Evolutionary conservation across 30 jellyfish, hydroid and myxozoan genomes (phyloP).

Genomic region (Morbakka virulenta): DNA sequence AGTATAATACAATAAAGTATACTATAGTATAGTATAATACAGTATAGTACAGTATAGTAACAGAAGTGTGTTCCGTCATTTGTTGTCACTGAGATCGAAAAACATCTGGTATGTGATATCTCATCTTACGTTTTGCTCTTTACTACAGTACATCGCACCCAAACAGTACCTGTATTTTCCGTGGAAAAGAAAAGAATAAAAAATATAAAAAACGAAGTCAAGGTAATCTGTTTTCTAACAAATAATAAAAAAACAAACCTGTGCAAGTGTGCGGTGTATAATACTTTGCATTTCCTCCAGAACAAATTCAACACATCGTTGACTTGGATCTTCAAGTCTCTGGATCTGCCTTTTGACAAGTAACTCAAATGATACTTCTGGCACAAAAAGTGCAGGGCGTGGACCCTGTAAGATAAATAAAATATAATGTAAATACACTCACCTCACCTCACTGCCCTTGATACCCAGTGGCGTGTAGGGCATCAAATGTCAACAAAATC

Average conservation of each 20-base stretch:
- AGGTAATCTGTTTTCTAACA: no score
- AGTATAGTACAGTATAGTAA: no score
- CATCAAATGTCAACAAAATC: not conserved
- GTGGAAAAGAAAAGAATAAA: not conserved
- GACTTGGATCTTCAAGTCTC: slow-evolving; percentile 89
- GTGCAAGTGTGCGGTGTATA: slow-evolving; percentile 82
- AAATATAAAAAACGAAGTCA: not conserved
- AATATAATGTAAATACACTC: not conserved
- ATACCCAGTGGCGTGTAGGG: no score
- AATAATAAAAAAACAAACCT: slow-evolving; percentile 43
- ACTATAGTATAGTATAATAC: no score
- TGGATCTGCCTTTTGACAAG: slow-evolving; percentile 85
- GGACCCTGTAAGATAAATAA: slow-evolving; percentile 64
- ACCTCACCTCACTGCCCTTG: no score
- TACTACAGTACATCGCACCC: no score
- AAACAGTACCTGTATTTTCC: not conserved
- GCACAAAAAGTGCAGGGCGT: slow-evolving; percentile 91
- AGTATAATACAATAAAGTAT: no score
- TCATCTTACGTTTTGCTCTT: no score
- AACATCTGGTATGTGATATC: no score
- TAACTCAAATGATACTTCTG: slow-evolving; percentile 91
- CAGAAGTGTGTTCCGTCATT: no score
- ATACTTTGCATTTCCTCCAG: slow-evolving; percentile 96
- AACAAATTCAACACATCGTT: slow-evolving; percentile 86
- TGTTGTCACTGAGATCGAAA: no score